Conservation (phyloP, 2,113 vertebrate species). For the Junco hyemalis region DNA sequence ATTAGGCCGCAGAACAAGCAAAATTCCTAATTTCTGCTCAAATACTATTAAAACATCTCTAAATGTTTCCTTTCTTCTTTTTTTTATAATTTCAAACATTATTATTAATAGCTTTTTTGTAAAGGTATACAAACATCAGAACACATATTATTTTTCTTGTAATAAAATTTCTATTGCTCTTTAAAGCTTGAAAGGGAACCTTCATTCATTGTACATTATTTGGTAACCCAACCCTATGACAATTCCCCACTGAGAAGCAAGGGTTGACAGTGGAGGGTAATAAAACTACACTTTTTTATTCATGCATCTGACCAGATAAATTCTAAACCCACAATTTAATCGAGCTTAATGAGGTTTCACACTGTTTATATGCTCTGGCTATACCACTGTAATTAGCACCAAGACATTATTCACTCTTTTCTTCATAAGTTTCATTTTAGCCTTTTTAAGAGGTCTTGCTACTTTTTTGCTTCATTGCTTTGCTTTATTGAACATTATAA, state of each 20-base stretch:
- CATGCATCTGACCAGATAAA: slow-evolving; percentile 38
- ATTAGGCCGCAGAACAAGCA: background rate
- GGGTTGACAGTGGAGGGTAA: background rate
- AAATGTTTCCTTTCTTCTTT: background rate
- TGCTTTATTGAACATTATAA: slow-evolving; percentile 68
- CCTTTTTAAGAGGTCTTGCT: slow-evolving; percentile 59
- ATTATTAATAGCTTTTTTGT: background rate
- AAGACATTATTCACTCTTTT: slow-evolving; percentile 65
- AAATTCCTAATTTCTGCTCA: background rate
- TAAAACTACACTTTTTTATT: background rate
- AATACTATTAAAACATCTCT: background rate
- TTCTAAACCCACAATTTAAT: slow-evolving; percentile 40
- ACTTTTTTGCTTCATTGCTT: slow-evolving; percentile 71
- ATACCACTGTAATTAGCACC: slow-evolving; percentile 60
- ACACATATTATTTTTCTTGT: background rate
- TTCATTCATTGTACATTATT: background rate
- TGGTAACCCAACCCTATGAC: background rate
- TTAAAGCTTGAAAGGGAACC: background rate
- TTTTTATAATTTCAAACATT: background rate
- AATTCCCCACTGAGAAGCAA: background rate
- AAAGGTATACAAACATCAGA: background rate
- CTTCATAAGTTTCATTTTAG: slow-evolving; percentile 62
- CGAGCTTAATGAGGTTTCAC: slow-evolving; percentile 63
- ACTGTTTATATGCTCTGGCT: slow-evolving; percentile 46
- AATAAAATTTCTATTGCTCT: background rate